A percentile compares a stretch with the other conserved stretches of the same genome.
Conservation (phyloP, 2,888 invertebrate species). For the Byasa hedistus region DNA sequence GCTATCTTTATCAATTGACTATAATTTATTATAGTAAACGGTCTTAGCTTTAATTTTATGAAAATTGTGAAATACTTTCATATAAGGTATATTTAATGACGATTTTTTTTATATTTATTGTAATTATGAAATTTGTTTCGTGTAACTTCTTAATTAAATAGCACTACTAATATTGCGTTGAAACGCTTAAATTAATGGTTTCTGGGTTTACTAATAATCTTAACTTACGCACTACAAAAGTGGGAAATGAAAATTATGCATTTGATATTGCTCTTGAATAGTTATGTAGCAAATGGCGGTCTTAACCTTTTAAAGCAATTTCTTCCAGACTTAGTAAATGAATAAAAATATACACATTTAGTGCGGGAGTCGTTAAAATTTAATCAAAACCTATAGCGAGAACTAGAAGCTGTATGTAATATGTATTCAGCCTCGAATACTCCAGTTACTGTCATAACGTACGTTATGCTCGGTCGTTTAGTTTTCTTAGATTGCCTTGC, state of each 20-base stretch:
- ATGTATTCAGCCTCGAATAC: constrained; percentile 11
- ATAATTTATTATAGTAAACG: background rate
- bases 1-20: background rate
- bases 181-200: too few species aligned
- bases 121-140: too few species aligned
- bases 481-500: constrained; percentile 10
- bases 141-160: too few species aligned
- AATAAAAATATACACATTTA: background rate
- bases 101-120: background rate
- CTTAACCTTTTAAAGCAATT: too few species aligned
- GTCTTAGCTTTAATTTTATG: background rate
- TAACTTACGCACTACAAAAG: too few species aligned
- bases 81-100: background rate
- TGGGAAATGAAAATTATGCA: too few species aligned
- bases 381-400: constrained; percentile 11
- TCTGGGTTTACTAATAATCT: too few species aligned
- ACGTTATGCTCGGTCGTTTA: background rate
- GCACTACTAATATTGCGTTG: too few species aligned
- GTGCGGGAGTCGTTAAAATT: constrained; percentile 1
- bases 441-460: constrained; percentile 13
- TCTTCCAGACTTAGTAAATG: too few species aligned
- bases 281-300: too few species aligned
- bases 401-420: background rate
- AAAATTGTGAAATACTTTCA: background rate
- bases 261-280: too few species aligned